Evolutionary conservation across 92 coral and sea anemone species (phyloP).

Genomic region (Micromussa lordhowensis): DNA sequence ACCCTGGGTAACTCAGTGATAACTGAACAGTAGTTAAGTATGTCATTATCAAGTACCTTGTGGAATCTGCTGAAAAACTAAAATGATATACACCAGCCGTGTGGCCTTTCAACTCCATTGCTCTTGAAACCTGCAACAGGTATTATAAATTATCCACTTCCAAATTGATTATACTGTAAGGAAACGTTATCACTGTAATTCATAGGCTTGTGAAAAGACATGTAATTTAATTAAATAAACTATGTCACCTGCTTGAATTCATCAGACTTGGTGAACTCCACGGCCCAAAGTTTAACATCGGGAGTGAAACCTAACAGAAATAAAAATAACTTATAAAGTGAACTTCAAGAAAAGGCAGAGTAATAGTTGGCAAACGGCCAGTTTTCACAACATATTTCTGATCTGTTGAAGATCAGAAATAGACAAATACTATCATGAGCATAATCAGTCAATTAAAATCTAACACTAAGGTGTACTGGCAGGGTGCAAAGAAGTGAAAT

Average conservation of each 20-base stretch:
- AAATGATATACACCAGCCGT: slow-evolving; percentile 97
- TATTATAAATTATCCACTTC: background rate
- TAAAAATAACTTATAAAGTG: background rate
- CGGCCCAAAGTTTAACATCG: slow-evolving; percentile 95
- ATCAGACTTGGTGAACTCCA: slow-evolving; percentile 89
- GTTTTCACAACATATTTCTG: too few species aligned
- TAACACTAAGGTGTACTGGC: too few species aligned
- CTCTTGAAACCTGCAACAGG: slow-evolving; percentile 85
- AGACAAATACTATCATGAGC: too few species aligned
- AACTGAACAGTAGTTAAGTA: too few species aligned
- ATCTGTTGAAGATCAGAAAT: too few species aligned
- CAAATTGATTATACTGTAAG: background rate
- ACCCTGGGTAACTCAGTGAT: too few species aligned
- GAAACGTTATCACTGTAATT: background rate
- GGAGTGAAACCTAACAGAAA: slow-evolving; percentile 86
- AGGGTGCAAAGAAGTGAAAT: too few species aligned
- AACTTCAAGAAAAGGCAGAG: background rate
- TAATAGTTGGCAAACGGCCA: too few species aligned
- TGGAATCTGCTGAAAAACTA: slow-evolving; percentile 90
- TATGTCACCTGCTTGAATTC: slow-evolving; percentile 82
- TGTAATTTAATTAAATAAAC: background rate
- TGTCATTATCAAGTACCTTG: slow-evolving; percentile 55
- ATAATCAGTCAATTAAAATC: too few species aligned
- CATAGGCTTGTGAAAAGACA: background rate
- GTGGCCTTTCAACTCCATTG: slow-evolving; percentile 99